Base-by-base conservation (phyloP, 2,888 invertebrate genomes). In the Acanthosoma haemorrhoidale region DNA sequence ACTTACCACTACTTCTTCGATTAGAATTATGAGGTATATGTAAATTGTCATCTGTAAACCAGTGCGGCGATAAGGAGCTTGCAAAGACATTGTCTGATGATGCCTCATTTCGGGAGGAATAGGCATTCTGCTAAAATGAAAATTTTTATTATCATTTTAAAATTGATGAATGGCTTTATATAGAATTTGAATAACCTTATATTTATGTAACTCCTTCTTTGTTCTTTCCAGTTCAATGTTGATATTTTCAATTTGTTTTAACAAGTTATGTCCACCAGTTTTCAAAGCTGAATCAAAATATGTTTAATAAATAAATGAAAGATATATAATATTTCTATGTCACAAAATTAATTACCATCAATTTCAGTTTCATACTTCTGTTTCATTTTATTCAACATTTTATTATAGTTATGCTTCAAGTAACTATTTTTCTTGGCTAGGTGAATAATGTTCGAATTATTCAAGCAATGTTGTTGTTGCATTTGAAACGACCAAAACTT, bases 401-500 rank as follows among this genome's bases (percentile, higher is more conserved):
- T 43, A 31, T 36, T 43, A 29, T 29, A 71, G 3, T 59, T 43
- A 18, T 64, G 32, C 25, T 69, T 68, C n/a, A 59, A 18, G 3
- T 39, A 36, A 41, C 68, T 31, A 18, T 68, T 29, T 34, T 70
- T 71, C 36, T 61, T 57, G 0, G 31, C 43, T 15, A 70, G 9
- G 9, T 21, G 15, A 8, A 58, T 15, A 25, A 70, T 32, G 34
- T 71, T 63, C 4, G 36, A 29, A n/a, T 36, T 41, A 15, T 68
- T 31, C 18, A 57, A 57, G 36, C n/a, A n/a, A 11, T 71, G 68
- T 32, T 73, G 68, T 8, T 43, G 58, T 13, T 68, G 69, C 13
- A 59, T 15, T 43, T 73, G 73, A 38, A 21, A 68, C 66, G 39
- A 71, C 71, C 73, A 71, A 11, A 73, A 36, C 58, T 71, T 73